These are phyloP conservation scores for Apamea epomidion DNA, from an alignment of 2,888 invertebrate genomes.

Conservation along the genomic window DNA sequence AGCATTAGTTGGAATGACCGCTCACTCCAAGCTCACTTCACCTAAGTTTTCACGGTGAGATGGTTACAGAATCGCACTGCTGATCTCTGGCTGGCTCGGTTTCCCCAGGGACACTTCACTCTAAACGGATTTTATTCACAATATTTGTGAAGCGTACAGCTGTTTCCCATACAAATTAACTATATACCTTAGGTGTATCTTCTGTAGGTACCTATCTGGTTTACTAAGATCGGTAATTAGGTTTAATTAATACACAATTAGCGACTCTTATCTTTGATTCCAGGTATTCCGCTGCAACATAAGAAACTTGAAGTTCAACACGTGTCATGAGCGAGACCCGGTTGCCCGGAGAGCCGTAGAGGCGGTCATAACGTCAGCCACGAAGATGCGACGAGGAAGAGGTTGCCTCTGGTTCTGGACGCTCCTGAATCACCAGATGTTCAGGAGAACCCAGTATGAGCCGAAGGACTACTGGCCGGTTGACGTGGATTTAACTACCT, in stretches of 20 bases:
- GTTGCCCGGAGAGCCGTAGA: conserved; percentile 78
- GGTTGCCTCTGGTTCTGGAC: conserved; percentile 78
- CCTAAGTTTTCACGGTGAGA: too few species aligned
- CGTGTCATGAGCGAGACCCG: conserved; percentile 73
- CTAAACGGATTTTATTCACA: not conserved
- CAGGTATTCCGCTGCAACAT: conserved; percentile 86
- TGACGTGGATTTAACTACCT: conserved; percentile 35
- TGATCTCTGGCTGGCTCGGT: not conserved
- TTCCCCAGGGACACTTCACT: not conserved
- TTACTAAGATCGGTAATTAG: not conserved
- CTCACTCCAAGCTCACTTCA: too few species aligned
- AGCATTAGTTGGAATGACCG: too few species aligned
- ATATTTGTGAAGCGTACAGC: not conserved
- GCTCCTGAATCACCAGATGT: conserved; percentile 75
- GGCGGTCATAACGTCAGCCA: conserved; percentile 76
- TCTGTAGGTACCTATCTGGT: not conserved
- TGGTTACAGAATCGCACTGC: too few species aligned
- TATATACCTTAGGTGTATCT: not conserved
- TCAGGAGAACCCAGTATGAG: conserved; percentile 70
- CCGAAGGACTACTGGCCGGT: conserved; percentile 78
- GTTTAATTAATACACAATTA: not conserved
- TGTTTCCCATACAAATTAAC: not conserved
- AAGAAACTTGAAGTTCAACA: conserved; percentile 80
- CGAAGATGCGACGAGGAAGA: conserved; percentile 75
- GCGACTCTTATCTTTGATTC: not conserved